Evolutionary conservation across 2,888 invertebrate genomes (phyloP), one percentile per base, ranked within the genome.

Genomic region (Thyatira batis): DNA sequence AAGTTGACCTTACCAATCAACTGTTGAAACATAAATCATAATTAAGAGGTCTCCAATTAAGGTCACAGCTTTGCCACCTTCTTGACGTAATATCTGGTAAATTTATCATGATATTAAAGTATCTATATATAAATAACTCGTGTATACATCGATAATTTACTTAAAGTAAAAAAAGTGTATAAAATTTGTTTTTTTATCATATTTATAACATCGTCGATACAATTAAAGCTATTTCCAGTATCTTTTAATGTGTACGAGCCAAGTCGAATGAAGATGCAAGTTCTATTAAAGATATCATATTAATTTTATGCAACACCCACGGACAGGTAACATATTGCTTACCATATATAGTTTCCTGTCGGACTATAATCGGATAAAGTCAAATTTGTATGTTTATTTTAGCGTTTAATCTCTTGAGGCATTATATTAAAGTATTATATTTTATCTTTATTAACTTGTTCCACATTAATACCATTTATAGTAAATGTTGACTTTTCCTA

Each of bases 381-480:
- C 48, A 48, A 48, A 48, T 48, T 48, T 48, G 48, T 48, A 48
- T 48, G 48, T 27, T 20, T 48, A 48, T 48, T 48, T 17, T 27
- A 4, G 25, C 17, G 9, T 28, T 28, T 48, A 48, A 48, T 48
- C 48, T 27, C 48, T 39, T 39, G 39, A n/a, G 1, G 17, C 17
- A 39, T 39, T 39, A 39, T 11, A 33, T 1, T 33, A 33, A 33
- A 17, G 17, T 17, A 39, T 39, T 17, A 39, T 17, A 39, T 17
- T 17, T 39, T 39, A 39, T 39, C 39, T 39, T 39, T 39, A 39
- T 39, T 39, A 39, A 39, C 39, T 39, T 8, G 39, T 39, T 39
- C 17, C 39, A 17, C 17, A 39, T 39, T 39, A 17, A 39, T 39
- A 17, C 17, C 8, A 17, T 13, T 17, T 39, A 39, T 3, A n/a